Base-by-base conservation (phyloP, 1,140 invertebrate species). In the Drepana arcuata region DNA sequence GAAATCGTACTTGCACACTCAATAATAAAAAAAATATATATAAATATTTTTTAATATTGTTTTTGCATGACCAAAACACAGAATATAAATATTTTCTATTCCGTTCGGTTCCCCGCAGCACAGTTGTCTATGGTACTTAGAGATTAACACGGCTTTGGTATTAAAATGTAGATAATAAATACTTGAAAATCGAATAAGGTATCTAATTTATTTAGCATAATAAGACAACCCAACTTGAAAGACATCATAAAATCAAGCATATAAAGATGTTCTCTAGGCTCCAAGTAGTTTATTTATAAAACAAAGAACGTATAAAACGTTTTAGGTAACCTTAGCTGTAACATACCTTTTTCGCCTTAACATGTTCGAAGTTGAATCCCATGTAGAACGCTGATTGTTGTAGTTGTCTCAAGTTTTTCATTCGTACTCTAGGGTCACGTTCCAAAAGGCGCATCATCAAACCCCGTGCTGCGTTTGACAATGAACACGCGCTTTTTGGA, bases 301-400 rank as follows among this genome's bases (percentile, higher is more conserved):
- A 5, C 18, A 21, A 4, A 4, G 4, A 21, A 21, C 18, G 9
- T 21, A 21, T 4, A n/a, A 14, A 16, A 16, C 13, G 5, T 14
- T 2, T n/a, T 3, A 3, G 23, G 2, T 9, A 10, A 7, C 2
- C 2, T 3, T 7, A 10, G 2, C 9, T 2, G 11, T 2, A 3
- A 25, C 32, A 33, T 49, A 81, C 78, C 69, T 80, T 80, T 57
- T 75, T 84, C 16, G 54, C 28, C 35, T 78, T 75, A 3, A 84
- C 55, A 25, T 75, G 56, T 44, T 83, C 79, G 40, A 85, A 82
- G 45, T 85, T 80, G 39, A 69, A 86, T 25, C 69, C 60, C 67
- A 84, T 74, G 39, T 73, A 86, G 51, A 84, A 85, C 4, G 84
- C 83, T 0, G 72, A 67, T 40, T 84, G 75, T 43, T 84, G 72